phyloP scores from a whole-genome alignment of 2,113 vertebrate species.

The Neotoma lepida region DNA sequence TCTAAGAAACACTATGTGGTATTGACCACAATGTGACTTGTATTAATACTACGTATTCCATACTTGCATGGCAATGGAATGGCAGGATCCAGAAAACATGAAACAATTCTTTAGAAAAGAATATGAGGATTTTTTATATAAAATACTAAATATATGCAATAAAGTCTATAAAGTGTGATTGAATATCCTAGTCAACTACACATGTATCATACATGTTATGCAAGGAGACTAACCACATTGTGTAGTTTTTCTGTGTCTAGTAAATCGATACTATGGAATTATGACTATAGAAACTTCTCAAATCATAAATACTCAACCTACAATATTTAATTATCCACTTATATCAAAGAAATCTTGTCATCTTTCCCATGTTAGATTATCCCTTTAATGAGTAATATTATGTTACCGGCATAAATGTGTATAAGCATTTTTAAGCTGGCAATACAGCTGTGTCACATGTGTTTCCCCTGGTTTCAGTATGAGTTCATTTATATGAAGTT shows the following conservation, averaged over 20 bases:
- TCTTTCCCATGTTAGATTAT: conserved; percentile 78
- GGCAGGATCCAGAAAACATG: conserved; percentile 56
- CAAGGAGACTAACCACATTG: conserved; percentile 61
- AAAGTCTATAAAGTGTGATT: conserved; percentile 54
- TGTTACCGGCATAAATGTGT: conserved; percentile 83
- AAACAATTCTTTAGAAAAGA: conserved; percentile 58
- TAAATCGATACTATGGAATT: conserved; percentile 77
- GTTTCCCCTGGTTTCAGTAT: conserved; percentile 82
- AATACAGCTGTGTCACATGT: conserved; percentile 85
- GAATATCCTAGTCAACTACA: conserved; percentile 34
- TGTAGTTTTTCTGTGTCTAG: conserved; percentile 68
- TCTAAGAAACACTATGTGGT: conserved; percentile 75
- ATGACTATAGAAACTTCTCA: conserved; percentile 81
- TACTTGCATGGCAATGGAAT: conserved; percentile 65
- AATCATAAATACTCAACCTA: conserved; percentile 80
- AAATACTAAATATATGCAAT: conserved; percentile 62
- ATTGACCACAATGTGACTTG: conserved; percentile 79
- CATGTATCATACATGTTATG: conserved; percentile 37
- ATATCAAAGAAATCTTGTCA: conserved; percentile 80
- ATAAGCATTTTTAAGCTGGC: conserved; percentile 82
- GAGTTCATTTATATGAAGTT: conserved; percentile 84
- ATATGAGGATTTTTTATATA: conserved; percentile 46
- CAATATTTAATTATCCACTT: conserved; percentile 82
- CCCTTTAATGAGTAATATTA: conserved; percentile 80
- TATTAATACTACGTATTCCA: conserved; percentile 78